A percentile compares a stretch with the other conserved stretches of the same genome.
Evolutionary conservation across 2,888 invertebrate genomes (phyloP).

Genomic region (Ctenicera cuprea): DNA sequence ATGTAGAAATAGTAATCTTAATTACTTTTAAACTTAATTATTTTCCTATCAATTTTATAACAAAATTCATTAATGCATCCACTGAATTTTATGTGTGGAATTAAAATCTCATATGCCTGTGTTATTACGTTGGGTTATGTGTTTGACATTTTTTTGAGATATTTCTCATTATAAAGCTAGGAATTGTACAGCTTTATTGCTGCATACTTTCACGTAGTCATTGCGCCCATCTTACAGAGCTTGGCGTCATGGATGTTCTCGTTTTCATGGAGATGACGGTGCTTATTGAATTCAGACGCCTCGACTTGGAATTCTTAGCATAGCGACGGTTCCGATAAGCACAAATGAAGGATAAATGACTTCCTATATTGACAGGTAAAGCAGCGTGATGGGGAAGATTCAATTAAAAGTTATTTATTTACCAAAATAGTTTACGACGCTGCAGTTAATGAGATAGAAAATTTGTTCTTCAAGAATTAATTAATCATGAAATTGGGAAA

Average conservation of each 20-base stretch:
- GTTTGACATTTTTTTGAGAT: conserved; percentile 38
- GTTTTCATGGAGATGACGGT: conserved; percentile 61
- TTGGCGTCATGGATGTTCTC: conserved; percentile 58
- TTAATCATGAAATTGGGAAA: not conserved
- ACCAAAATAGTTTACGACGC: conserved; percentile 7
- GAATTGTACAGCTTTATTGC: conserved; percentile 56
- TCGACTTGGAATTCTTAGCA: conserved; percentile 64
- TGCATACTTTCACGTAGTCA: conserved; percentile 65
- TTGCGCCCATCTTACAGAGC: conserved; percentile 50
- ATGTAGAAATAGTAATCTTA: no score
- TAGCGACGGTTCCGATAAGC: conserved; percentile 61
- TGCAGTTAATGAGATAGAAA: not conserved
- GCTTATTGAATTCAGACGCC: conserved; percentile 67
- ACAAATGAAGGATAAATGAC: conserved; percentile 64
- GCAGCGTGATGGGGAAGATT: conserved; percentile 45
- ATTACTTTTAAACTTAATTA: no score
- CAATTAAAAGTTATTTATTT: conserved; percentile 51
- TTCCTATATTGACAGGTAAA: conserved; percentile 61
- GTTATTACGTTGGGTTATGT: conserved; percentile 1
- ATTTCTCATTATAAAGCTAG: conserved; percentile 44
- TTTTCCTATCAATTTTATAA: no score
- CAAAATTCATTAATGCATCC: no score
- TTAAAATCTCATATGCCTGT: conserved; percentile 3
- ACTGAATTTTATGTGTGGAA: not conserved
- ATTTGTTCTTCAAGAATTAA: not conserved